Percentiles rank a stretch among this genome's conserved stretches.
These are phyloP conservation scores for Drosophila nigrodunni DNA, from an alignment of 1,140 invertebrate genomes.

Conservation along the genomic window DNA sequence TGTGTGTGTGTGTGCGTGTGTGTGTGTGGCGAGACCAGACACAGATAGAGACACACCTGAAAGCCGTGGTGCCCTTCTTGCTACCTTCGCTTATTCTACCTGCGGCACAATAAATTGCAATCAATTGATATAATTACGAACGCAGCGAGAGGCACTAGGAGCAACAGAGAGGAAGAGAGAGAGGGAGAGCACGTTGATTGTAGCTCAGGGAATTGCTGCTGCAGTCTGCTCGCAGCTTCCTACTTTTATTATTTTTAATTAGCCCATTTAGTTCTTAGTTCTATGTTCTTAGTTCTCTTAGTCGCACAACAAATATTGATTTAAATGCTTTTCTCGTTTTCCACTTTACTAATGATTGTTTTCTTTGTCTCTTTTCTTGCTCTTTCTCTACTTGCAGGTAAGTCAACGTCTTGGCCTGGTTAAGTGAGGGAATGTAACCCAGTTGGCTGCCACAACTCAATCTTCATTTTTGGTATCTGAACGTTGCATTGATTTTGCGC, in stretches of 20 bases:
- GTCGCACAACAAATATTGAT: constrained; percentile 22
- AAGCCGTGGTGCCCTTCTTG: constrained; percentile 32
- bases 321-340: constrained; percentile 35
- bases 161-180: background rate
- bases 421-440: constrained; percentile 35
- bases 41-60: constrained; percentile 29
- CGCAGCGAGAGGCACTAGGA: background rate
- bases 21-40: constrained; percentile 11
- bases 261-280: constrained; percentile 38
- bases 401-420: constrained; percentile 61
- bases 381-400: constrained; percentile 65
- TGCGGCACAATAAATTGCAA: constrained; percentile 77
- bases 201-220: constrained; percentile 25
- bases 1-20: constrained; percentile 8
- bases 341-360: constrained; percentile 68
- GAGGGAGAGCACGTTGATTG: constrained; percentile 24
- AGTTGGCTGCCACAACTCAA: constrained; percentile 33
- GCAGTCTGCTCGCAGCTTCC: background rate
- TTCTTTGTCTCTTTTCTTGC: constrained; percentile 39
- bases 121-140: constrained; percentile 77
- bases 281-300: constrained; percentile 5
- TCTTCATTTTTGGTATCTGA: constrained; percentile 22
- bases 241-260: constrained; percentile 39
- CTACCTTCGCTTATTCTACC: constrained; percentile 15
- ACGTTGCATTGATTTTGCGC: constrained; percentile 21